phyloP scores from a whole-genome alignment of 2,888 invertebrate genomes.

The Micoletzkya japonica region DNA sequence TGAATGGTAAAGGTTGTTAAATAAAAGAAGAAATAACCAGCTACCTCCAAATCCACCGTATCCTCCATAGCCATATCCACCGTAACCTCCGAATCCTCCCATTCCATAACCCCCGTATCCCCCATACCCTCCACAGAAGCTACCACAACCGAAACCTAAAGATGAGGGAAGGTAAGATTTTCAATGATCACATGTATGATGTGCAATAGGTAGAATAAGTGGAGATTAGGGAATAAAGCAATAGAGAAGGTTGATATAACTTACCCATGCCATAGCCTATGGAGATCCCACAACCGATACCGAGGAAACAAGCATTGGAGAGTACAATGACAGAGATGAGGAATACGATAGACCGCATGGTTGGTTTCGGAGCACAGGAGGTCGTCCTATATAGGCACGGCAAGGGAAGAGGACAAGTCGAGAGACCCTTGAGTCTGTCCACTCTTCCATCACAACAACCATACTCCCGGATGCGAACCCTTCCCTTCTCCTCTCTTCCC shows the following conservation, averaged over 20 bases:
- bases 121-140: conserved; percentile 21
- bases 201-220: not conserved
- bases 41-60: conserved; percentile 3
- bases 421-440: not conserved
- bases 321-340: not conserved
- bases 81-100: conserved; percentile 1
- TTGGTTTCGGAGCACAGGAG: not conserved
- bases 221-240: not conserved
- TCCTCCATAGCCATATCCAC: conserved; percentile 3
- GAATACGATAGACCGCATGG: not conserved
- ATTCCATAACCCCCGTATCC: conserved; percentile 19
- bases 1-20: not conserved
- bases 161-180: not conserved
- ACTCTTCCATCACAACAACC: no score
- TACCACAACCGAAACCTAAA: not conserved
- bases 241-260: no score
- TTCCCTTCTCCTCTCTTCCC: no score
- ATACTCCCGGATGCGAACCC: no score
- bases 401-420: not conserved
- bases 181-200: no score
- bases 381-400: no score
- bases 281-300: conserved; percentile 20
- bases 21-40: not conserved
- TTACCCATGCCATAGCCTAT: conserved; percentile 13
- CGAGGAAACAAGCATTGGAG: conserved; percentile 22